These are phyloP conservation scores for Paracentrotus lividus DNA, from an alignment of 53 echinoderm and acorn worm genomes.

Conservation along the genomic window DNA sequence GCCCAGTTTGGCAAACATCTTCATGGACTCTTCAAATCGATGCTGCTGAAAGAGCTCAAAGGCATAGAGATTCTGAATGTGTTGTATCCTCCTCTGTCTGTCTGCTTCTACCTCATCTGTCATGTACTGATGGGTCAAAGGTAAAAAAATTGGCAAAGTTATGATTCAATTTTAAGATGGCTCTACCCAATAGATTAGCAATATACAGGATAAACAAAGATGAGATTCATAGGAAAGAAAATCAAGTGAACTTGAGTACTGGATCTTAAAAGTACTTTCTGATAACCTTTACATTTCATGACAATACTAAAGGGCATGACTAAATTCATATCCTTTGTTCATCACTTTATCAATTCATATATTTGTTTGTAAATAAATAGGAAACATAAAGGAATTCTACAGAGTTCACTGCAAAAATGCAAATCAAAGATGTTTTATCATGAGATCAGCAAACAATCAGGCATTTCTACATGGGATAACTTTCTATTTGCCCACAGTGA, in stretches of 20 bases:
- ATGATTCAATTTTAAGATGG: background rate
- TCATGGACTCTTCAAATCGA: constrained; percentile 97
- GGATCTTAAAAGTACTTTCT: background rate
- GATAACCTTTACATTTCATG: background rate
- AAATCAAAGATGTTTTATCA: too few relatives aligned
- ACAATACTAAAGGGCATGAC: background rate
- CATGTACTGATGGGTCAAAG: constrained; percentile 82
- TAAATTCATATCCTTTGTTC: background rate
- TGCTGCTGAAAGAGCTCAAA: constrained; percentile 95
- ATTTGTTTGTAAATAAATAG: too few relatives aligned
- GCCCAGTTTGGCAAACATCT: constrained; percentile 94
- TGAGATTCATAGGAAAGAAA: background rate
- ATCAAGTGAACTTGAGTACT: background rate
- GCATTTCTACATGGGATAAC: too few relatives aligned
- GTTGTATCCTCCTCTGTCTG: constrained; percentile 89
- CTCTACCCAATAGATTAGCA: too few relatives aligned
- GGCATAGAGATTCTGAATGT: constrained; percentile 95
- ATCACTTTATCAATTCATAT: too few relatives aligned
- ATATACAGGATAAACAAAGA: too few relatives aligned
- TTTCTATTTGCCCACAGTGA: too few relatives aligned
- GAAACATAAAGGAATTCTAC: too few relatives aligned
- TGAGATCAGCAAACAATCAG: too few relatives aligned
- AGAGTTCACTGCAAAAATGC: too few relatives aligned
- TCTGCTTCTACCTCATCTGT: constrained; percentile 95
- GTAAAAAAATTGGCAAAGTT: background rate